Base-by-base conservation (phyloP, 2,888 invertebrate species). In the Erynnis tages region DNA sequence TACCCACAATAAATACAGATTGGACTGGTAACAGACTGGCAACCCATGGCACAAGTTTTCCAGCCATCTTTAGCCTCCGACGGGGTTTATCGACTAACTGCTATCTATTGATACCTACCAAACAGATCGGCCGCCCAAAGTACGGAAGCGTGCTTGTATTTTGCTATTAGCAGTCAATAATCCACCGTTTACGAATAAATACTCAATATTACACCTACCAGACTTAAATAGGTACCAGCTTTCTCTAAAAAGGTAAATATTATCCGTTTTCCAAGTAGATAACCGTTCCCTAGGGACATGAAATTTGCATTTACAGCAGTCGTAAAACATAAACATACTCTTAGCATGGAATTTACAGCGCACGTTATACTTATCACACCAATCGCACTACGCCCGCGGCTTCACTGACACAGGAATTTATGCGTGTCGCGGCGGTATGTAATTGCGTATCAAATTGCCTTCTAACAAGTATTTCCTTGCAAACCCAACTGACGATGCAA, bases 391-490 rank as follows among this genome's bases (percentile, higher is more conserved):
- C 48, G 48, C 49, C 25, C 49, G 49, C 49, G 41, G 49, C 49
- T 16, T 11, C 37, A 16, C 10, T 35, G 40, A 11, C 25, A 25
- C 3, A 34, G 49, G 34, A 49, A 49, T 49, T 41, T 49, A 49
- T 49, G 41, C 34, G 41, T 25, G 48, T 40, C 48, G 32, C 40
- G 48, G 23, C 40, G 30, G 30, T 23, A 32, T 49, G 48, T 49
- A 49, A 49, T 49, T 49, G 32, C 48, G 25, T 49, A 49, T 49
- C 40, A 49, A 49, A 49, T 49, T 40, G 25, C 25, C 32, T 23
- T 25, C 40, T 37, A 49, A 49, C 40, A 10, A 21, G 35, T 49
- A 49, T 49, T 40, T 49, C 30, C 49, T 49, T 49, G 40, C 49
- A 25, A 19, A 13, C 16, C 16, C 11, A 27, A 29, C 10, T 32